These are phyloP conservation scores for Bursaphelenchus mucronatus DNA, from an alignment of 1,140 invertebrate species.

Conservation along the genomic window DNA sequence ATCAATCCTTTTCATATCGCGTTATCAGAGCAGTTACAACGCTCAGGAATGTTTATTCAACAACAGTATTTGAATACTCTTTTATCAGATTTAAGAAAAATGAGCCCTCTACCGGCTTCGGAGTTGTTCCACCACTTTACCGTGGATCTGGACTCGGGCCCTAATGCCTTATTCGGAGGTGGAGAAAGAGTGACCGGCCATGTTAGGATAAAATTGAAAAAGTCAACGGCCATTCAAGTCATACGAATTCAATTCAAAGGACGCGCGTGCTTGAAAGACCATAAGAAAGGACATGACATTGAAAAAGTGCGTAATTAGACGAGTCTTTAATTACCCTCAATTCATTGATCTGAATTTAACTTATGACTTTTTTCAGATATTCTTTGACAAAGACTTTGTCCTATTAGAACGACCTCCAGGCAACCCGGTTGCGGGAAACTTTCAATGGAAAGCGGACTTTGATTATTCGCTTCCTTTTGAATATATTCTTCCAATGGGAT, in stretches of 20 bases:
- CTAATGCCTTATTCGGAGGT: constrained; percentile 39
- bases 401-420: constrained; percentile 46
- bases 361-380: constrained; percentile 42
- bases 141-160: constrained; percentile 46
- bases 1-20: no score
- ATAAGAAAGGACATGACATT: constrained; percentile 21
- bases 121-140: constrained; percentile 43
- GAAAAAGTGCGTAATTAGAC: constrained; percentile 34
- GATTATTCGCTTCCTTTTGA: constrained; percentile 48
- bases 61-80: no score
- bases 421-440: constrained; percentile 43
- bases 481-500: constrained; percentile 41
- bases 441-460: constrained; percentile 39
- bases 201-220: constrained; percentile 41
- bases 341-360: background rate
- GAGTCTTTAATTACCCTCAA: constrained; percentile 4
- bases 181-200: constrained; percentile 41
- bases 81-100: background rate
- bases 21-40: no score
- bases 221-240: constrained; percentile 39
- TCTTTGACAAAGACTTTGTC: constrained; percentile 51
- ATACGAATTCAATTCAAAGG: constrained; percentile 50
- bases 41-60: no score
- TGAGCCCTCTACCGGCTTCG: constrained; percentile 21
- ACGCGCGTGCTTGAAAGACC: constrained; percentile 34